Evolutionary conservation across 2,888 invertebrate genomes (phyloP).

Genomic region (Boloria selene): DNA sequence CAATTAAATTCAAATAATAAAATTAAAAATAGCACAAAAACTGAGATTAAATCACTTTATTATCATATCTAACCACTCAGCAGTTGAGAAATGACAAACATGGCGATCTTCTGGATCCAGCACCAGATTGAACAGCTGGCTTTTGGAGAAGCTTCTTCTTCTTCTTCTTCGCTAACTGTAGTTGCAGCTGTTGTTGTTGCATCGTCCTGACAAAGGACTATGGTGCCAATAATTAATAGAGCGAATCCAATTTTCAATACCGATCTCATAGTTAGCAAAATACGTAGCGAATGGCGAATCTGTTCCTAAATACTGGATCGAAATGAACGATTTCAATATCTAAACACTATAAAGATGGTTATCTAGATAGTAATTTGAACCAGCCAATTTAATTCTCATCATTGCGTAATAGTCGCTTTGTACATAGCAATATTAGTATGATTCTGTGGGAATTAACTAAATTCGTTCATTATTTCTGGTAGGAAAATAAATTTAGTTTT

Average conservation of each 20-base stretch:
- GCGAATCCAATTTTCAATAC: slow-evolving; percentile 46
- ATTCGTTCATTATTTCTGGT: slow-evolving; percentile 7
- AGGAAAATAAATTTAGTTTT: neutral
- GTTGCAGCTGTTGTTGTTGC: slow-evolving; percentile 54
- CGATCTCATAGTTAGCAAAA: slow-evolving; percentile 2
- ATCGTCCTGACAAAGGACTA: slow-evolving; percentile 64
- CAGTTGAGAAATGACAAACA: slow-evolving; percentile 76
- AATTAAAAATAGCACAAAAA: neutral
- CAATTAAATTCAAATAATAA: too few species aligned
- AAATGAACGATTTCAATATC: neutral
- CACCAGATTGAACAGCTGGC: slow-evolving; percentile 77
- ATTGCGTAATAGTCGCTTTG: neutral
- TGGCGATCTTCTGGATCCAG: slow-evolving; percentile 78
- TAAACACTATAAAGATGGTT: neutral
- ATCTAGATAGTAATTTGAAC: slow-evolving; percentile 4
- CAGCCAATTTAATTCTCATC: slow-evolving; percentile 2
- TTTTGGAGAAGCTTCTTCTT: slow-evolving; percentile 66
- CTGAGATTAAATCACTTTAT: slow-evolving; percentile 15
- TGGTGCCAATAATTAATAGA: slow-evolving; percentile 49
- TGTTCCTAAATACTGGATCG: neutral
- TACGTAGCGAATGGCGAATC: neutral
- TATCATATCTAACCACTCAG: slow-evolving; percentile 55
- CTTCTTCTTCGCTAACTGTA: slow-evolving; percentile 65
- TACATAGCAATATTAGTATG: neutral
- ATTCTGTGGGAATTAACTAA: neutral